Base-by-base conservation (phyloP, 2,113 vertebrate genomes). In the Galbula dea region DNA sequence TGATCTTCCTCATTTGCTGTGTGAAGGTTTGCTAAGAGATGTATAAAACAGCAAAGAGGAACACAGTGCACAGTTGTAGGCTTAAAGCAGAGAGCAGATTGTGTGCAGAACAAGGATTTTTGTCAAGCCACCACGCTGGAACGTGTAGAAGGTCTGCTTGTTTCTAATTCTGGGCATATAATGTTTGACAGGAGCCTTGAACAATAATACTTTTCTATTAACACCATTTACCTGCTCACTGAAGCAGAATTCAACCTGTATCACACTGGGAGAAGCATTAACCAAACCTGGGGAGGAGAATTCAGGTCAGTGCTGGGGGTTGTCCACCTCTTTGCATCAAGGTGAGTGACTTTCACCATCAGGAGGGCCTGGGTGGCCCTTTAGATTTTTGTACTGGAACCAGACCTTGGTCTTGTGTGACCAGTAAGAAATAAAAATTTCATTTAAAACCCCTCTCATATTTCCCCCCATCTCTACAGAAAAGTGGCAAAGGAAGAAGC, bases 261-360 rank as follows among this genome's bases (percentile, higher is more conserved):
- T 51, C 55, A 54, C 23, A 4, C 18, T 20, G 15, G 15, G 11
- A 15, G 62, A 52, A 69, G 55, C 1, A 0, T 57, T 63, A 61
- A 41, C 12, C 19, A 39, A 61, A 14, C 19, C 26, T 43, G 20
- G 26, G 30, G 36, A 67, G 48, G 36, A 80, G 20, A 77, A 66
- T 37, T 77, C 68, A 34, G 27, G 27, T 78, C n/a, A 24, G 46
- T 41, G 51, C 73, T 63, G 77, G 59, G 39, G 54, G 48, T 45
- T 52, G 19, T n/a, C 69, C 59, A 10, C 22, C 54, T 17, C 30
- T 67, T 57, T 43, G 41, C 55, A 74, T 20, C 46, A 65, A 51
- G 17, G 17, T 0, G 0, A 82, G 26, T 15, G 22, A 8, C 29
- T 49, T 45, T 32, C 37, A 22, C 7, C 3, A n/a, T 26, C 37